Evolutionary conservation across 1,140 invertebrate genomes (phyloP), one percentile per base, ranked within the genome.

Genomic region (Whitmania pigra): DNA sequence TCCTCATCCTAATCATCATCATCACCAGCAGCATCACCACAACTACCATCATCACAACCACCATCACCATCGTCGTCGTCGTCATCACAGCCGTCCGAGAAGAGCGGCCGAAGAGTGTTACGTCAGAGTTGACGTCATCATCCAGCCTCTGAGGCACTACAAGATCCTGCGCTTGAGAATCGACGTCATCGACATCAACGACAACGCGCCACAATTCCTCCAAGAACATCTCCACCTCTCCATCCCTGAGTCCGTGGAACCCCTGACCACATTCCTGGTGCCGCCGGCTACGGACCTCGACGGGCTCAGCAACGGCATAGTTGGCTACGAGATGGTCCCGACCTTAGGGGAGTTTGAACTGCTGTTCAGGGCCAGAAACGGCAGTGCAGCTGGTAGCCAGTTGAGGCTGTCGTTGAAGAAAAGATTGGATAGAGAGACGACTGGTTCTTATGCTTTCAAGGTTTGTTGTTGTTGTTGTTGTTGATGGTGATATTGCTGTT

Each of bases 201-300:
- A 73, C 66, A 68, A 71, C 66, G 66, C 72, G 9, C 72, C 72
- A 11, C 25, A 22, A 7, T 73, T 73, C 53, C 63, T n/a, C 20
- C 20, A 29, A 22, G 63, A 40, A 25, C 60, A 27, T 2, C 22
- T 63, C 22, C 57, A n/a, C 11, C 57, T 63, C 11, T 31, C 57
- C 22, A 63, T 80, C n/a, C 75, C 77, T 3, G 80, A 81, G 74
- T 75, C 75, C 11, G 75, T 73, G 15, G 57, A 72, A 4, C 63
- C 74, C 0, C 72, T 73, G 57, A 73, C 75, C 27, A 75, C 74
- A 15, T 77, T 81, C 40, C 55, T 69, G 20, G 73, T 79, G n/a
- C 73, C 75, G 36, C 74, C 73, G 5, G 80, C 78, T 4, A 71
- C 73, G 5, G 80, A 81, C 75, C 67, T 60, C 25, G 80, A 81